Evolutionary conservation across 64 coral and sea anemone species (phyloP).

Genomic region (Trachythela sp.): DNA sequence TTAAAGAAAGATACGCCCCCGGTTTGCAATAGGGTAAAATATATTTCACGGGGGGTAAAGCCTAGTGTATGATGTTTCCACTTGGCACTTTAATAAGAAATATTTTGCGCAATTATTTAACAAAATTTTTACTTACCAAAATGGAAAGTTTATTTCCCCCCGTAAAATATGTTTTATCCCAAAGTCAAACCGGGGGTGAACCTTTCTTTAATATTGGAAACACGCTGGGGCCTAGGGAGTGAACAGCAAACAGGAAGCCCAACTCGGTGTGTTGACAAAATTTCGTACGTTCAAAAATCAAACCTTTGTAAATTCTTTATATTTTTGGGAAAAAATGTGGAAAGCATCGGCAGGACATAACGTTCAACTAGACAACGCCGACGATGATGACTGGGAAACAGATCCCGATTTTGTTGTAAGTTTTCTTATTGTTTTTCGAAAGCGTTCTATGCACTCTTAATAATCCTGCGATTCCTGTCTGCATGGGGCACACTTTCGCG

Average conservation of each 20-base stretch:
- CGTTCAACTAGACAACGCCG: slow-evolving; percentile 27
- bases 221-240: neutral
- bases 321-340: slow-evolving; percentile 60
- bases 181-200: neutral
- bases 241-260: neutral
- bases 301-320: neutral
- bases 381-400: slow-evolving; percentile 97
- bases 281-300: neutral
- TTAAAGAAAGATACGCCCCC: neutral
- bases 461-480: neutral
- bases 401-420: slow-evolving; percentile 98
- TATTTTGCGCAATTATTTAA: no score
- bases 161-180: no score
- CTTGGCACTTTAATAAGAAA: no score
- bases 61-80: no score
- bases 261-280: neutral
- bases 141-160: no score
- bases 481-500: neutral
- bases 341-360: slow-evolving; percentile 61
- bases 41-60: neutral
- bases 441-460: no score
- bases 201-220: neutral
- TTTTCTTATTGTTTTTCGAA: neutral
- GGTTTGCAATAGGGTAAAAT: neutral
- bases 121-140: no score